These are phyloP conservation scores for Calyptomena viridis DNA, from an alignment of 2,113 vertebrate species.

Conservation along the genomic window DNA sequence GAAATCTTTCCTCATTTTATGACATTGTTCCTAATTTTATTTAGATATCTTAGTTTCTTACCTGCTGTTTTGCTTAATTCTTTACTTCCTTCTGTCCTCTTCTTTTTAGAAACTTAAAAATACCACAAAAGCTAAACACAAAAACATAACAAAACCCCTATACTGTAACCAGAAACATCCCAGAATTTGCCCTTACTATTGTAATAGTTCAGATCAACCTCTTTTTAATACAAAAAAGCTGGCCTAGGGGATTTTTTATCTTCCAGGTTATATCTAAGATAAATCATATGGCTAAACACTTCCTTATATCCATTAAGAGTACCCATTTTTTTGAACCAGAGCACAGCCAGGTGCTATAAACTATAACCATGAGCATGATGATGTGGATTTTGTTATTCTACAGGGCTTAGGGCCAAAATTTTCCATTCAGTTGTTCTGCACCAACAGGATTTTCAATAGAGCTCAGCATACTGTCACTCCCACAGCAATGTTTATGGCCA, in stretches of 20 bases:
- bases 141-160: background rate
- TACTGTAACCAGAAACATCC: background rate
- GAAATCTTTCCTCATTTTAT: background rate
- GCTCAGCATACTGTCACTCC: background rate
- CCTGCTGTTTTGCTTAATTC: background rate
- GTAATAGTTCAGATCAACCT: background rate
- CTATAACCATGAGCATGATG: background rate
- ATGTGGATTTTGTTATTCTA: background rate
- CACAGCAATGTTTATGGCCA: background rate
- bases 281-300: background rate
- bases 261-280: background rate
- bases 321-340: background rate
- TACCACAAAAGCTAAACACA: rapidly evolving
- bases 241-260: background rate
- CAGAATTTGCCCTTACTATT: background rate
- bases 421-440: background rate
- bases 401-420: background rate
- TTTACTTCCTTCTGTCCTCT: background rate
- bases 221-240: background rate
- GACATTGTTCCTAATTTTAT: background rate
- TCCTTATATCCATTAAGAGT: background rate
- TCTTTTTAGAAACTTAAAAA: background rate
- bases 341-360: background rate
- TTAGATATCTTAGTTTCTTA: background rate
- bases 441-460: background rate